Evolutionary conservation across 2,888 invertebrate species (phyloP), one percentile per base, ranked within the genome.

Genomic region (Chrysopilus asiliformis): DNA sequence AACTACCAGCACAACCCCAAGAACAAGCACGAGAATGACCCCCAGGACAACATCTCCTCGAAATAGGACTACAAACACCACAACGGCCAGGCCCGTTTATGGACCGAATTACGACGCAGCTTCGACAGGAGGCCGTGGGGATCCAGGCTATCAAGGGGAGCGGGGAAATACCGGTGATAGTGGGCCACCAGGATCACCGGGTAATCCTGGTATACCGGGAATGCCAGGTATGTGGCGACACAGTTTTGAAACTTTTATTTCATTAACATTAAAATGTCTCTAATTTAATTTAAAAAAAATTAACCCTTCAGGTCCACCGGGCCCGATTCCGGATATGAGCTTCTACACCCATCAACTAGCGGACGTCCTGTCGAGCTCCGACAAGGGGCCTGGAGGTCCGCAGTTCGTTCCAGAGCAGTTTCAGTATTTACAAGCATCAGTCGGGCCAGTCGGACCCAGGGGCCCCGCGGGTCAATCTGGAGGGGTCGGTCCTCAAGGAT

Each of bases 361-460:
- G 1, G 66, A 76, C 20, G 68, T 77, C 6, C 73, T 79, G 50
- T 71, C 74, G 2, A 75, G 76, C 37, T 68, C 70, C 7, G 86
- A 87, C 49, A 87, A 87, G 58, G 86, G 86, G 0, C 83, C 82
- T 1, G 66, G 69, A 1, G 70, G 68, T 28, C 60, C 58, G 16
- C 55, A 58, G 13, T 62, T 61, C 45, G 70, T 72, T 27, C 76
- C 78, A 0, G 76, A 76, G 49, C 69, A 73, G 13, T 80, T 79
- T 50, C 75, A 78, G 49, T 85, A 81, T 58, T 63, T 85, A 56
- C 84, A 84, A 61, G 79, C 84, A 13, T 76, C 81, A 49, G 78
- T 82, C 2, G 85, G 85, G 5, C 76, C 82, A 10, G 72, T 78
- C 13, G 90, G 91, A 24, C 73, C 82, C 1, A 68, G 84, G 53